Percentiles rank a stretch among this genome's conserved stretches.
These are phyloP conservation scores for Drosophila trapezifrons DNA, from an alignment of 1,140 invertebrate species.

Conservation along the genomic window DNA sequence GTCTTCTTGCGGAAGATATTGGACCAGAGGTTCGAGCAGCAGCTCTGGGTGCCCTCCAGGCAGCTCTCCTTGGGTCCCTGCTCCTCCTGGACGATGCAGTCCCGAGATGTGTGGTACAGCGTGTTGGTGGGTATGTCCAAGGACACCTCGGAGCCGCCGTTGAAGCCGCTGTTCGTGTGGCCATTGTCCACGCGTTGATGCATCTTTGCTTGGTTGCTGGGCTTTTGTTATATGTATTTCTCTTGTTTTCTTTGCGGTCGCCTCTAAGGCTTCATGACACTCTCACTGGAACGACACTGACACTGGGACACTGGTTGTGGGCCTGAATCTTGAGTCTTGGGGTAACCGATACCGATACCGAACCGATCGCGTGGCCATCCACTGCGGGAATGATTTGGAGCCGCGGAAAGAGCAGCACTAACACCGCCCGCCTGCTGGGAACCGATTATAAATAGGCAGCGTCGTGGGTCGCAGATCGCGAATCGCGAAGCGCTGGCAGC, in stretches of 20 bases:
- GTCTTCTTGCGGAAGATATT: conserved; percentile 86
- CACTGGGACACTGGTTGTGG: conserved; percentile 11
- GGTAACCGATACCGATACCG: conserved; percentile 21
- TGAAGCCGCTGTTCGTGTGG: conserved; percentile 64
- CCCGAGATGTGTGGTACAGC: conserved; percentile 71
- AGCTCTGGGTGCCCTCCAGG: conserved; percentile 49
- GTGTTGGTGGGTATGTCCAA: conserved; percentile 78
- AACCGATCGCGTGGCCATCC: conserved; percentile 58
- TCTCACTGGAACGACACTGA: conserved; percentile 48
- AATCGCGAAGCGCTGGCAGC: conserved; percentile 47
- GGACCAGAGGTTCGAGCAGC: conserved; percentile 64
- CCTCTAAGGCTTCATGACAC: conserved; percentile 67
- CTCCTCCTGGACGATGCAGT: conserved; percentile 76
- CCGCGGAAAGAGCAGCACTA: conserved; percentile 52
- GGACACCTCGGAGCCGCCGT: conserved; percentile 69
- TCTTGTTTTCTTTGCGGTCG: conserved; percentile 6
- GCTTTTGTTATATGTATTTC: conserved; percentile 1
- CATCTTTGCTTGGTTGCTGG: conserved; percentile 11
- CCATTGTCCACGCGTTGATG: conserved; percentile 55
- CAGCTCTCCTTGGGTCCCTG: conserved; percentile 31
- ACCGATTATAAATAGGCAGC: conserved; percentile 74
- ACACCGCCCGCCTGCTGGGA: conserved; percentile 60
- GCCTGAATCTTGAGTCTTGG: not conserved
- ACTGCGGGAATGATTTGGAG: conserved; percentile 64
- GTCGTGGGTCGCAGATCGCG: conserved; percentile 42